phyloP scores from a whole-genome alignment of 2,113 vertebrate genomes.

The Tenrec ecaudatus region DNA sequence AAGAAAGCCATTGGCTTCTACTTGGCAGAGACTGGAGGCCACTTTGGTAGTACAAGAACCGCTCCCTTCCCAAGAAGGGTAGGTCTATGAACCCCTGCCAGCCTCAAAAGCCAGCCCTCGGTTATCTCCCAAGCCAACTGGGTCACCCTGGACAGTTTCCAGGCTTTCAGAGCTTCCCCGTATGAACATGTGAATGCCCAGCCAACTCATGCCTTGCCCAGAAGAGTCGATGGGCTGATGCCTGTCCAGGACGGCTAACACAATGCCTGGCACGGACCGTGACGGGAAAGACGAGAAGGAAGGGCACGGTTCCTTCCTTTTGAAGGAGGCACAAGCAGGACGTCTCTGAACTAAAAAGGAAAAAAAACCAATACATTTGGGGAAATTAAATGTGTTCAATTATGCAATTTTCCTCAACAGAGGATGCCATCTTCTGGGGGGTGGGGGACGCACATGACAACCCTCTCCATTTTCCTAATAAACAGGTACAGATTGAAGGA shows the following conservation, averaged over 20 bases:
- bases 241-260: not conserved
- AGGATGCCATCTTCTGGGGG: slow-evolving; percentile 19
- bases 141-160: not conserved
- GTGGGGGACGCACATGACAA: not conserved
- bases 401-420: slow-evolving; percentile 64
- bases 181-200: not conserved
- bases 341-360: slow-evolving; percentile 26
- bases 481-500: slow-evolving; percentile 44
- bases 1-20: not conserved
- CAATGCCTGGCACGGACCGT: not conserved
- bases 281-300: slow-evolving; percentile 36
- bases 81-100: too few relatives aligned
- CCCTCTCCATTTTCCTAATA: slow-evolving; percentile 52
- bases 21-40: not conserved
- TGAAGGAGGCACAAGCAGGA: not conserved
- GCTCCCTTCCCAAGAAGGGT: not conserved
- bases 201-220: not conserved
- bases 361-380: slow-evolving; percentile 22
- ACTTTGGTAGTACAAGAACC: not conserved
- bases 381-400: slow-evolving; percentile 62
- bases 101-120: not conserved
- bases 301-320: not conserved
- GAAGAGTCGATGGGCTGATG: not conserved
- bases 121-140: not conserved
- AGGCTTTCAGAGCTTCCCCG: not conserved